Evolutionary conservation across 2,888 invertebrate genomes (phyloP).

Genomic region (Drosophila lacicola): DNA sequence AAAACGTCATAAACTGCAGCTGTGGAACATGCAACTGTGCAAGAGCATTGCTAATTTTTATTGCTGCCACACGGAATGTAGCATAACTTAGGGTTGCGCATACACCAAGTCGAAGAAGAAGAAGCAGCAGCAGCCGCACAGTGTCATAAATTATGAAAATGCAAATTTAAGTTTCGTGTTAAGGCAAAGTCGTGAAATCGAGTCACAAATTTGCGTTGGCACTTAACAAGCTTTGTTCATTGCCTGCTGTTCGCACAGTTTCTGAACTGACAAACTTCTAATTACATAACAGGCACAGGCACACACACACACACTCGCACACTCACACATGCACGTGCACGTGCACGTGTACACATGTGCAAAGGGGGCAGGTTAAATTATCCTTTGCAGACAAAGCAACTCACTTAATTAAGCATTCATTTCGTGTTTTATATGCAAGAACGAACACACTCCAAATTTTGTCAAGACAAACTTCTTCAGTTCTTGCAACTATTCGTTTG

Average conservation of each 20-base stretch:
- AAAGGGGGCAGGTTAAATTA: slow-evolving; percentile 14
- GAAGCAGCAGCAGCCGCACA: not conserved
- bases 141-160: slow-evolving; percentile 65
- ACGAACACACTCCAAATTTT: slow-evolving; percentile 17
- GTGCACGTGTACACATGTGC: not conserved
- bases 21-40: slow-evolving; percentile 28
- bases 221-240: slow-evolving; percentile 18
- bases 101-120: not conserved
- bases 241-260: slow-evolving; percentile 2
- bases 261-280: slow-evolving; percentile 29
- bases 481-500: not conserved
- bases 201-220: slow-evolving; percentile 29
- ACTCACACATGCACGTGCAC: not conserved
- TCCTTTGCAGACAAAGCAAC: slow-evolving; percentile 37
- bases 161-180: slow-evolving; percentile 53
- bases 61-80: slow-evolving; percentile 12
- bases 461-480: slow-evolving; percentile 22
- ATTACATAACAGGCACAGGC: slow-evolving; percentile 31
- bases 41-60: slow-evolving; percentile 33
- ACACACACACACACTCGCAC: slow-evolving; percentile 2
- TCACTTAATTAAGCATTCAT: slow-evolving; percentile 77
- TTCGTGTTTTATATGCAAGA: slow-evolving; percentile 73
- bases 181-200: slow-evolving; percentile 33
- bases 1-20: slow-evolving; percentile 54
- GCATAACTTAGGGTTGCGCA: slow-evolving; percentile 10